phyloP scores from a whole-genome alignment of 2,888 invertebrate species.

The Sepiola atlantica region DNA sequence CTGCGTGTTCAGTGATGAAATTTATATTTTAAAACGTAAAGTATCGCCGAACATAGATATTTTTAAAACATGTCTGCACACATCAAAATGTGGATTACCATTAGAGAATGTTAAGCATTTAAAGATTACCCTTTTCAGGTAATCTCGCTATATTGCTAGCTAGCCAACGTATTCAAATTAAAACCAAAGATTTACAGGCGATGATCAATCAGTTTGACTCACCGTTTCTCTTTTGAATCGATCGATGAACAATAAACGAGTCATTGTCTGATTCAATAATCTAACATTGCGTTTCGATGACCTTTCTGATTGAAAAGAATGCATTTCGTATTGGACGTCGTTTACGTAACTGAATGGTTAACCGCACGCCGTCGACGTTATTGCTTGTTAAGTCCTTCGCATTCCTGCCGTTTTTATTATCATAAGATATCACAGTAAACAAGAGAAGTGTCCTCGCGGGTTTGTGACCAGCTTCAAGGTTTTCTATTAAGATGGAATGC shows the following conservation, averaged over 20 bases:
- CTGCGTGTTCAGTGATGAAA: too few species aligned
- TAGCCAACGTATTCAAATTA: background rate
- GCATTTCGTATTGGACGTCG: background rate
- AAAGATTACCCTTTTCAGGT: background rate
- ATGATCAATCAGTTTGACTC: background rate
- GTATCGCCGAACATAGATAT: too few species aligned
- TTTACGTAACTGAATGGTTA: background rate
- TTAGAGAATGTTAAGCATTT: too few species aligned
- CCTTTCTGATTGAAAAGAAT: background rate
- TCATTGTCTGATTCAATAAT: conserved; percentile 5
- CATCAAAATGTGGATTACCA: too few species aligned
- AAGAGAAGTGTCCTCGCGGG: background rate
- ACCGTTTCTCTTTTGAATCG: background rate
- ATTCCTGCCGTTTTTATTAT: background rate
- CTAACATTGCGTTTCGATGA: background rate
- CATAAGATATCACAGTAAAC: conserved; percentile 14
- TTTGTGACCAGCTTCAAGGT: conserved; percentile 17
- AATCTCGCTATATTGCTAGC: background rate
- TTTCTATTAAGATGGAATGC: conserved; percentile 32
- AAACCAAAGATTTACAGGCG: background rate
- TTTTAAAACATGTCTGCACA: too few species aligned
- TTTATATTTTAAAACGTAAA: too few species aligned
- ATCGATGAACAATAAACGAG: background rate
- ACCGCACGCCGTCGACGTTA: background rate
- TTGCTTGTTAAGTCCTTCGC: background rate